A percentile compares a stretch with the other conserved stretches of the same genome.
Evolutionary conservation across 1,140 invertebrate species (phyloP).

Genomic region (Drosophila pectinifera): DNA sequence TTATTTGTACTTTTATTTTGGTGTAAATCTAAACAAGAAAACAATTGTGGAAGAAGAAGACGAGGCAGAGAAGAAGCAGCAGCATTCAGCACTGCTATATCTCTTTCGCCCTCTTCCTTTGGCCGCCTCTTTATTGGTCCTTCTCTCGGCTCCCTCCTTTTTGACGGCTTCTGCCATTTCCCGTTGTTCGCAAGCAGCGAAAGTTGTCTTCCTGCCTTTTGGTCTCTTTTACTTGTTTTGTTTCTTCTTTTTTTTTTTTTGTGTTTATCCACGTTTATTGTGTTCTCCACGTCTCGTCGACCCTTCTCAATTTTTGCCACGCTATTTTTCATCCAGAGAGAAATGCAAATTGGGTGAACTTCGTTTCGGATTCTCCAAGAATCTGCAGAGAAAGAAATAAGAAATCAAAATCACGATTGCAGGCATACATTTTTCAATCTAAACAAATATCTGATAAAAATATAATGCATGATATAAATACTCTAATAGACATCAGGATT

Average conservation of each 20-base stretch:
- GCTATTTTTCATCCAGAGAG: neutral
- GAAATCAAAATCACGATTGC: neutral
- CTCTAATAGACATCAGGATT: too few species aligned
- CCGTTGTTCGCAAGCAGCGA: constrained; percentile 73
- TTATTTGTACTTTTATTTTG: constrained; percentile 49
- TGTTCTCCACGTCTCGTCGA: neutral
- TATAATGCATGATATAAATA: neutral
- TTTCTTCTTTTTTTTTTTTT: constrained; percentile 4
- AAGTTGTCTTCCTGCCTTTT: constrained; percentile 72
- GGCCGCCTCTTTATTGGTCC: constrained; percentile 18
- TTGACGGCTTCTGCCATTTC: constrained; percentile 39
- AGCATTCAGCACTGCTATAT: constrained; percentile 2
- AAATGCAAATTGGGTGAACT: constrained; percentile 17
- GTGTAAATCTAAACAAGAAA: constrained; percentile 59
- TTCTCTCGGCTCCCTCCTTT: constrained; percentile 9
- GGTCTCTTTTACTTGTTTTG: constrained; percentile 7
- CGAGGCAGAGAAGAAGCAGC: neutral
- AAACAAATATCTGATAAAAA: too few species aligned
- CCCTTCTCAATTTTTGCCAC: constrained; percentile 3
- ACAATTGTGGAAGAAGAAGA: constrained; percentile 8
- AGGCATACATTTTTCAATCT: too few species aligned
- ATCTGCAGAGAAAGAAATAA: constrained; percentile 2
- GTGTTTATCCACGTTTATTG: constrained; percentile 7
- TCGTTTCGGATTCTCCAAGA: neutral
- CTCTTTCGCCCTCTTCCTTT: constrained; percentile 6